Evolutionary conservation across 92 coral and sea anemone species (phyloP), one percentile per base, ranked within the genome.

Genomic region (Paragorgia papillata): DNA sequence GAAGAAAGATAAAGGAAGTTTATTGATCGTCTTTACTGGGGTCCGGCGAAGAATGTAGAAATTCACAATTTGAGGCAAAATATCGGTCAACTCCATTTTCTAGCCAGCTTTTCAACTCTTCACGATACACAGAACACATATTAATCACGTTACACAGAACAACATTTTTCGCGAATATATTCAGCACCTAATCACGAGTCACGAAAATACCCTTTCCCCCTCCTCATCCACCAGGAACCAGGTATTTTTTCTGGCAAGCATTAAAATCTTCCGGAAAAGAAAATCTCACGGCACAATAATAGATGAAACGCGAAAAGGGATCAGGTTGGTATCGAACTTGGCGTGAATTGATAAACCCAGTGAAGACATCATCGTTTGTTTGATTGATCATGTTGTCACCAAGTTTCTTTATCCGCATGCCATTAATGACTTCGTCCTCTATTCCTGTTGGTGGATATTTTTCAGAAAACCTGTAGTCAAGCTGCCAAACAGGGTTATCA

Each of bases 231-330:
- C 96, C 97, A 3, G 92, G 90, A 6, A 93, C 91, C 21, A 50
- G 69, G 83, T 78, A 90, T 55, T 74, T 71, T 28, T 75, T 50
- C 5, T 55, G 17, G 33, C 97, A 93, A 12, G 53, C 67, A 34
- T 90, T 50, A 61, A 83, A 93, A 22, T 84, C 92, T 3, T 70
- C 69, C 18, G 66, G 67, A 28, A 66, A 48, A 6, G 83, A 90
- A 61, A 82, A 67, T 48, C 90, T 77, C 89, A 93, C 91, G 1
- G 88, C 84, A 67, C 97, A 93, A 81, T 90, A 93, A 24, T 87
- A 84, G 0, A 27, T 51, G 57, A 93, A 93, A 76, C 97, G 51
- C 9, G 87, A 79, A 53, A 85, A 93, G 0, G 80, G 41, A 39
- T 51, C 73, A 1, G 96, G 92, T 34, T 93, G 92, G 57, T 93